These are phyloP conservation scores for Coelopa frigida DNA, from an alignment of 1,140 invertebrate genomes.

Conservation along the genomic window DNA sequence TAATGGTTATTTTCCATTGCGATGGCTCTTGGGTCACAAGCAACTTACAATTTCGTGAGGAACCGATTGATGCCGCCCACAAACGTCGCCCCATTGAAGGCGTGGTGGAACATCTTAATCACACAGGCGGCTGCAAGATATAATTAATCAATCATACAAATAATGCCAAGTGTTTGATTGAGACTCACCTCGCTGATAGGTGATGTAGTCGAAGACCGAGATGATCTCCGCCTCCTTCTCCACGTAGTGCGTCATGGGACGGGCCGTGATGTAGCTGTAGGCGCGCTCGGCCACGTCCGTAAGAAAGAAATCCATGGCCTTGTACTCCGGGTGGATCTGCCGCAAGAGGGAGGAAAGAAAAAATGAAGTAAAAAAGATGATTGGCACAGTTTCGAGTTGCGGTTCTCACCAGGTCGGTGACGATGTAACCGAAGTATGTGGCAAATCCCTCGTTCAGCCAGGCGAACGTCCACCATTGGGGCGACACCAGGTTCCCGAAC, in stretches of 20 bases:
- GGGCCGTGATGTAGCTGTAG: constrained; percentile 49
- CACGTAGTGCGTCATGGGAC: constrained; percentile 66
- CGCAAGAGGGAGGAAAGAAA: background rate
- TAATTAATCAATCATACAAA: background rate
- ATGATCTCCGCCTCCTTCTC: constrained; percentile 63
- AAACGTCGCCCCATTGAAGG: constrained; percentile 41
- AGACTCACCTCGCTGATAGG: constrained; percentile 59
- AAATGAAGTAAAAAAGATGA: background rate
- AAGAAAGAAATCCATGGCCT: constrained; percentile 72
- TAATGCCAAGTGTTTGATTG: background rate
- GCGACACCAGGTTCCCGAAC: constrained; percentile 64
- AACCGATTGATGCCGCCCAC: constrained; percentile 34
- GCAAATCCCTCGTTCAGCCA: constrained; percentile 61
- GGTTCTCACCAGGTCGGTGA: constrained; percentile 42
- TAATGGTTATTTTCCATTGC: constrained; percentile 28
- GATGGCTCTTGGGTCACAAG: constrained; percentile 4
- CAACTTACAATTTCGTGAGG: constrained; percentile 41
- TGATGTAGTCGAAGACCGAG: constrained; percentile 71
- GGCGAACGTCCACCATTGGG: constrained; percentile 45
- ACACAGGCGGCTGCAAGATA: constrained; percentile 38
- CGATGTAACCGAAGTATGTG: constrained; percentile 59
- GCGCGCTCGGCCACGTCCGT: constrained; percentile 46
- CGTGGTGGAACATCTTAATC: constrained; percentile 48
- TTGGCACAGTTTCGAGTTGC: constrained; percentile 33
- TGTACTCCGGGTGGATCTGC: constrained; percentile 56